These are phyloP conservation scores for Tribolium castaneum DNA, from an alignment of 1,140 invertebrate genomes.

Conservation along the genomic window DNA sequence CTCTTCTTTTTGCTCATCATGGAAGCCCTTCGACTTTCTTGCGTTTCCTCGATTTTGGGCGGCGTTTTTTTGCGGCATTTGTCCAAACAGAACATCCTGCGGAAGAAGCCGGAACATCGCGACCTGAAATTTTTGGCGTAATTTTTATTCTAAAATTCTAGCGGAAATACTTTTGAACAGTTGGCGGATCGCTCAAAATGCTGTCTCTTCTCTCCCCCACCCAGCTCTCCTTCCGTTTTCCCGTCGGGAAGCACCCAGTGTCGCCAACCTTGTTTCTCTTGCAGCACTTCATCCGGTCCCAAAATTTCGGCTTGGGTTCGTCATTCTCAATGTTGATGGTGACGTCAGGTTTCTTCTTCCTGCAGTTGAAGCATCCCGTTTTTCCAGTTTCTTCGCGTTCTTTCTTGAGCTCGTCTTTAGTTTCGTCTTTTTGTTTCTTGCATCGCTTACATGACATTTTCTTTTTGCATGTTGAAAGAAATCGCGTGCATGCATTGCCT, in stretches of 20 bases:
- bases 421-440: conserved; percentile 41
- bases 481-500: conserved; percentile 53
- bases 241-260: conserved; percentile 54
- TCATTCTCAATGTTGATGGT: conserved; percentile 54
- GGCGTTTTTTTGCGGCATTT: conserved; percentile 63
- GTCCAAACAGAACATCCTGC: conserved; percentile 60
- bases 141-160: conserved; percentile 38
- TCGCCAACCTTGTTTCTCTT: conserved; percentile 59
- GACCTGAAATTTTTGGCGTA: conserved; percentile 43
- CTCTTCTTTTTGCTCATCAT: conserved; percentile 72
- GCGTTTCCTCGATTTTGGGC: conserved; percentile 45
- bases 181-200: conserved; percentile 53
- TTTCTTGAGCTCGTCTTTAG: conserved; percentile 16
- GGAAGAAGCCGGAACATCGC: conserved; percentile 54
- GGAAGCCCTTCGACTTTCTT: conserved; percentile 69
- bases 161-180: neutral
- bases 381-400: conserved; percentile 35
- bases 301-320: conserved; percentile 50
- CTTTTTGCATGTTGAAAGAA: conserved; percentile 52
- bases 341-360: conserved; percentile 51
- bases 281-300: conserved; percentile 57
- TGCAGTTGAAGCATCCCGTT: conserved; percentile 56
- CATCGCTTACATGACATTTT: conserved; percentile 54
- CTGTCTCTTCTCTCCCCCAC: conserved; percentile 60
- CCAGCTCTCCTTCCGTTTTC: conserved; percentile 61